These are phyloP conservation scores for Bicyclus anynana DNA, from an alignment of 1,140 invertebrate genomes.

Conservation along the genomic window DNA sequence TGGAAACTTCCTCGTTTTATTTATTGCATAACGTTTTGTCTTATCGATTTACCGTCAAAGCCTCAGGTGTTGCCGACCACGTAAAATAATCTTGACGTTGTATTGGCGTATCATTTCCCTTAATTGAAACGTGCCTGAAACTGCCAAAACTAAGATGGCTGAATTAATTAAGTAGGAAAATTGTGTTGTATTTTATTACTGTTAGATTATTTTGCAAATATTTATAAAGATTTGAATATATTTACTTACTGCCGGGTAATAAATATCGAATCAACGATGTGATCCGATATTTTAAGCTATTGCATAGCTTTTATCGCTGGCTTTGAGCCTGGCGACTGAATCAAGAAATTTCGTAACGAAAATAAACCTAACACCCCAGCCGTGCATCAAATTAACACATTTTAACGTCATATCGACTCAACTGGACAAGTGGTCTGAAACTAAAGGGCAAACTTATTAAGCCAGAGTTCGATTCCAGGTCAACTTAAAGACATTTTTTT, in stretches of 20 bases:
- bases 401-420: no score
- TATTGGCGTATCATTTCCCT: slow-evolving; percentile 40
- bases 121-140: slow-evolving; percentile 42
- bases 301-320: no score
- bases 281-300: no score
- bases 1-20: slow-evolving; percentile 10
- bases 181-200: neutral
- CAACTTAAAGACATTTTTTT: no score
- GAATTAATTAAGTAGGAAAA: neutral
- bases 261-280: no score
- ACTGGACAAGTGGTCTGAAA: no score
- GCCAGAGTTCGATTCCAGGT: no score
- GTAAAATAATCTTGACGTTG: slow-evolving; percentile 52
- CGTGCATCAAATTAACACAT: no score
- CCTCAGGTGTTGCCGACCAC: slow-evolving; percentile 43
- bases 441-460: no score
- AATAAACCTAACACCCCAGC: no score
- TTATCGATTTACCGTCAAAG: slow-evolving; percentile 47
- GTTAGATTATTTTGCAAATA: neutral
- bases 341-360: no score
- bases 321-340: no score
- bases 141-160: neutral
- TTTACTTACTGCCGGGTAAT: neutral
- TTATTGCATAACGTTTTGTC: slow-evolving; percentile 3
- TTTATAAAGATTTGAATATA: neutral